phyloP scores from a whole-genome alignment of 1,140 invertebrate genomes.

The Euura saliciscinereae region DNA sequence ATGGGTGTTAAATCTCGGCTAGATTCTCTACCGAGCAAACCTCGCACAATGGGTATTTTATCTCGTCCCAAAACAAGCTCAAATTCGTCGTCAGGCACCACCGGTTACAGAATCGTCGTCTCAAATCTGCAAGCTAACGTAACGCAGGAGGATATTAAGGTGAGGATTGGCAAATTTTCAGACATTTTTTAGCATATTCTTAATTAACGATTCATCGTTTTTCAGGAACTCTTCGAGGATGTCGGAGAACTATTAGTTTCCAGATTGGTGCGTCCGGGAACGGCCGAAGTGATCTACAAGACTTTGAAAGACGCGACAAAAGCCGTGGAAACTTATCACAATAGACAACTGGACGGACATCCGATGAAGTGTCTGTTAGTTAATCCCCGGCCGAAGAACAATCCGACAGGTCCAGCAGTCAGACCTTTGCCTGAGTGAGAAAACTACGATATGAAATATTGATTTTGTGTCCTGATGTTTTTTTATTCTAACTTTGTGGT shows the following conservation, averaged over 20 bases:
- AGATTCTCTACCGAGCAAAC: constrained; percentile 54
- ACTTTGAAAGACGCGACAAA: constrained; percentile 82
- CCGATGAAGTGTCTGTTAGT: constrained; percentile 82
- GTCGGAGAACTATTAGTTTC: constrained; percentile 86
- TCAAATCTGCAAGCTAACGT: constrained; percentile 87
- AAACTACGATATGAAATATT: constrained; percentile 3
- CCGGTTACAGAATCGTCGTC: constrained; percentile 80
- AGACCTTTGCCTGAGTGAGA: constrained; percentile 52
- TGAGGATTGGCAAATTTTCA: constrained; percentile 46
- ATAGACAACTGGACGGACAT: constrained; percentile 85
- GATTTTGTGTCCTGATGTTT: too few relatives aligned
- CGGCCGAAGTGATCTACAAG: constrained; percentile 89
- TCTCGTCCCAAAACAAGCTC: constrained; percentile 58
- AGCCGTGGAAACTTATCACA: constrained; percentile 91
- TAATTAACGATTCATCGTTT: neutral
- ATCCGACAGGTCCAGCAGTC: constrained; percentile 61
- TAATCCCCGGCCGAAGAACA: constrained; percentile 70
- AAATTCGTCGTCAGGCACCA: constrained; percentile 47
- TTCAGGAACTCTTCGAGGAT: constrained; percentile 89
- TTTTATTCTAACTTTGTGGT: too few relatives aligned
- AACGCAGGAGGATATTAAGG: constrained; percentile 87
- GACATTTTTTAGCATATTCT: neutral
- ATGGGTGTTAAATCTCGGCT: constrained; percentile 58
- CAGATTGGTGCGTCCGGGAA: constrained; percentile 81
- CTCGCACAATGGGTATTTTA: constrained; percentile 59